Evolutionary conservation across 2,113 vertebrate genomes (phyloP).

Genomic region (Chamaetylas fuelleborni): DNA sequence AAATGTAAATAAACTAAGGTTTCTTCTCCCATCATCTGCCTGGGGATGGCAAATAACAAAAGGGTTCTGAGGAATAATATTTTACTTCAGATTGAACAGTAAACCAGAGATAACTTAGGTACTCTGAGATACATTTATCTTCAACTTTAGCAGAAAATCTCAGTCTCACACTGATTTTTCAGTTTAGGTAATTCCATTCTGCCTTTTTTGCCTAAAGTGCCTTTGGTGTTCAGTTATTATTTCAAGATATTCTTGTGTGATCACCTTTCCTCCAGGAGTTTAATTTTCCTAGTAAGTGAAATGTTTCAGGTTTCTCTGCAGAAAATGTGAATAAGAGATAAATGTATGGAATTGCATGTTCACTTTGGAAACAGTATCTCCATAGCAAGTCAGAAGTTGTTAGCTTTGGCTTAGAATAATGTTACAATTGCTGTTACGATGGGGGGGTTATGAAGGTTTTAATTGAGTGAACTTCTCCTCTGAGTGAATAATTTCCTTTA

Average conservation of each 20-base stretch:
- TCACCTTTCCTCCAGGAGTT: background rate
- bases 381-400: background rate
- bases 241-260: background rate
- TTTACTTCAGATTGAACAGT: background rate
- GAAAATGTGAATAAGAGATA: background rate
- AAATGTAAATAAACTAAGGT: background rate
- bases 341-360: background rate
- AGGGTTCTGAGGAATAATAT: background rate
- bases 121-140: background rate
- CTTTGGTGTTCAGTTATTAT: background rate
- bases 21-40: background rate
- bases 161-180: background rate
- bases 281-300: background rate
- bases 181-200: background rate
- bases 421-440: background rate
- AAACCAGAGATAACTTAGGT: background rate
- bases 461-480: background rate
- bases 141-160: background rate
- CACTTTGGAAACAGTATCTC: background rate
- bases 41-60: background rate
- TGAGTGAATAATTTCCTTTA: background rate
- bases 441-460: background rate
- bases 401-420: background rate
- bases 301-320: background rate
- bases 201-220: background rate